phyloP scores from a whole-genome alignment of 2,113 vertebrate species.

The Amphiprion ocellaris region DNA sequence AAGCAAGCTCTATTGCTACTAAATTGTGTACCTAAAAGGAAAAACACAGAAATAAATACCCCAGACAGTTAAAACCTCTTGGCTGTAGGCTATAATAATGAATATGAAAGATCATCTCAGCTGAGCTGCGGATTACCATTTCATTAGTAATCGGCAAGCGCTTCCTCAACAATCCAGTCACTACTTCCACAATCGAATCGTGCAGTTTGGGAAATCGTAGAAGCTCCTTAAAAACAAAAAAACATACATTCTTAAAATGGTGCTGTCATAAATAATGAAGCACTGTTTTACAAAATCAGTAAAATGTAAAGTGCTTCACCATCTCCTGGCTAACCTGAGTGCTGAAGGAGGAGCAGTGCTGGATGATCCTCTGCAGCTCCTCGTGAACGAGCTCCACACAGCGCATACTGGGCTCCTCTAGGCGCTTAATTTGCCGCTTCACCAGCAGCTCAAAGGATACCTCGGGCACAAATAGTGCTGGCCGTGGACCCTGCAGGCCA shows the following conservation, averaged over 20 bases:
- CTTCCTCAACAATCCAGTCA: constrained; percentile 86
- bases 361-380: constrained; percentile 88
- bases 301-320: constrained; percentile 1
- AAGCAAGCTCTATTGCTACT: constrained; percentile 88
- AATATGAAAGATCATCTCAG: constrained; percentile 21
- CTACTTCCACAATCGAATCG: constrained; percentile 89
- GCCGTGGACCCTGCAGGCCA: constrained; percentile 83
- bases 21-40: constrained; percentile 86
- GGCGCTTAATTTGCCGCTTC: constrained; percentile 88
- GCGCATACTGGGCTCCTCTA: constrained; percentile 87
- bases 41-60: background rate
- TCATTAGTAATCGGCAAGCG: constrained; percentile 88
- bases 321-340: constrained; percentile 79
- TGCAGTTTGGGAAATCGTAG: constrained; percentile 88
- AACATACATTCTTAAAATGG: background rate
- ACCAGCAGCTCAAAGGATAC: constrained; percentile 88
- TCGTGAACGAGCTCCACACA: constrained; percentile 89
- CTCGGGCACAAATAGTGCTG: constrained; percentile 87
- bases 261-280: constrained; percentile 2
- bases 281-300: background rate
- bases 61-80: background rate
- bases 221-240: constrained; percentile 82
- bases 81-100: constrained; percentile 17
- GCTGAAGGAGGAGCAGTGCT: constrained; percentile 87
- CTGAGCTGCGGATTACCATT: constrained; percentile 80